Evolutionary conservation across 1,140 invertebrate genomes (phyloP).

Genomic region (Drosophila ercepeae): DNA sequence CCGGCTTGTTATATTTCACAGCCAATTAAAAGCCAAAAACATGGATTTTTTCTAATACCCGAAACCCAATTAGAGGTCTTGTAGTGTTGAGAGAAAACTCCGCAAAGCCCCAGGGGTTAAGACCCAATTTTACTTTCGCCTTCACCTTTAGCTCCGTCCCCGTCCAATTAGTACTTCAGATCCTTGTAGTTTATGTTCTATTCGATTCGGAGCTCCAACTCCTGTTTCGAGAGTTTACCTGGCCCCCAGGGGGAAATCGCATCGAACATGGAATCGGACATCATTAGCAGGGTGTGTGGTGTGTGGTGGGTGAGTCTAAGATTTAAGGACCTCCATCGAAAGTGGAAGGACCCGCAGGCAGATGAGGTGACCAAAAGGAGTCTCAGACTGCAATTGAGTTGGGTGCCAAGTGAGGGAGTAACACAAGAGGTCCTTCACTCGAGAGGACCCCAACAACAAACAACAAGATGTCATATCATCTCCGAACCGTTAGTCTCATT

Average conservation of each 20-base stretch:
- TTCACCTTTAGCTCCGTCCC: conserved; percentile 33
- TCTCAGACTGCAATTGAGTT: conserved; percentile 29
- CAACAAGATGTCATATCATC: conserved; percentile 38
- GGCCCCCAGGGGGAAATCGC: conserved; percentile 17
- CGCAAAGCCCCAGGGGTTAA: background rate
- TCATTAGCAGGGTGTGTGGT: conserved; percentile 19
- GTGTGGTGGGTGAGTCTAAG: background rate
- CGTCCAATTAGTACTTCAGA: conserved; percentile 35
- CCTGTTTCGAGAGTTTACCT: conserved; percentile 10
- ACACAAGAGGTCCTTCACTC: conserved; percentile 25
- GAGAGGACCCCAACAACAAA: background rate
- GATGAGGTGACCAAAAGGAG: conserved; percentile 39
- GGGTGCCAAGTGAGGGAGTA: conserved; percentile 13
- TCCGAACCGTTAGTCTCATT: conserved; percentile 38
- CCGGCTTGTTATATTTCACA: no score
- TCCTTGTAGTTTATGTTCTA: conserved; percentile 41
- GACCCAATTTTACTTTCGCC: conserved; percentile 29
- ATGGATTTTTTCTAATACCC: no score
- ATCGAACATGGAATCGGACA: conserved; percentile 42
- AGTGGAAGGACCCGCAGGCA: conserved; percentile 15
- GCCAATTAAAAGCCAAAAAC: background rate
- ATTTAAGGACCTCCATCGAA: conserved; percentile 15
- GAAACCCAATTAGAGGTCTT: conserved; percentile 2
- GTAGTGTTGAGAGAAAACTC: background rate
- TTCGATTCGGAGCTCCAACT: conserved; percentile 3